Evolutionary conservation across 2,888 invertebrate species (phyloP).

Genomic region (Drosophila koepferae): DNA sequence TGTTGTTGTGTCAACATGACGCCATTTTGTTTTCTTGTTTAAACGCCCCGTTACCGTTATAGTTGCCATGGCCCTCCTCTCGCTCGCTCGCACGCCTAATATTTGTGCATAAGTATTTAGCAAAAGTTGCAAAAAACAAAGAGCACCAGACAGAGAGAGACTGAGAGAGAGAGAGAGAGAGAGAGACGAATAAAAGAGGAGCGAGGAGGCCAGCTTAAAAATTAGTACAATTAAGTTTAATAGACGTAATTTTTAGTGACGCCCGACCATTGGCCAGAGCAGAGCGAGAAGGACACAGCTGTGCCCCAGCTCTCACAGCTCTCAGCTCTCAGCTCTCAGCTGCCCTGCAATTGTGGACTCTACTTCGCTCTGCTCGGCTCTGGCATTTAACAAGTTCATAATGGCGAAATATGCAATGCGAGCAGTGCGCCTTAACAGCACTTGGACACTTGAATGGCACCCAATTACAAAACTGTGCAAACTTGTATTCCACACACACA

Average conservation of each 20-base stretch:
- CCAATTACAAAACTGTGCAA: constrained; percentile 61
- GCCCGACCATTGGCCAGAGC: constrained; percentile 15
- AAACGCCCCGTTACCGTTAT: constrained; percentile 44
- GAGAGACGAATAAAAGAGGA: constrained; percentile 17
- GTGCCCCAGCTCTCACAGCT: neutral
- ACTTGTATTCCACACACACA: constrained; percentile 15
- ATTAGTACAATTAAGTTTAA: constrained; percentile 78
- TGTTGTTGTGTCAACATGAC: constrained; percentile 53
- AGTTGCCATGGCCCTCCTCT: constrained; percentile 14
- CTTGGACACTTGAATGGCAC: constrained; percentile 70
- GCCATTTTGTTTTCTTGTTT: constrained; percentile 69
- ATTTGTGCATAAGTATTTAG: constrained; percentile 65
- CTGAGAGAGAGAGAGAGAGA: constrained; percentile 5
- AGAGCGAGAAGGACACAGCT: constrained; percentile 15
- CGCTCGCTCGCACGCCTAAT: constrained; percentile 38
- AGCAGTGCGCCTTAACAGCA: constrained; percentile 49
- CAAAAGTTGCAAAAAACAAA: constrained; percentile 37
- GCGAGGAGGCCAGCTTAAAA: constrained; percentile 45
- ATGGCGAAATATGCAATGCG: constrained; percentile 71
- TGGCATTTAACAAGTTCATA: constrained; percentile 70
- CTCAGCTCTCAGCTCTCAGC: neutral
- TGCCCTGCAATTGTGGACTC: neutral
- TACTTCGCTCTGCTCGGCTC: neutral
- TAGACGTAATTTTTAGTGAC: constrained; percentile 72
- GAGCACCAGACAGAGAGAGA: neutral